phyloP scores from a whole-genome alignment of 1,140 invertebrate genomes.

The Harpegnathos saltator region DNA sequence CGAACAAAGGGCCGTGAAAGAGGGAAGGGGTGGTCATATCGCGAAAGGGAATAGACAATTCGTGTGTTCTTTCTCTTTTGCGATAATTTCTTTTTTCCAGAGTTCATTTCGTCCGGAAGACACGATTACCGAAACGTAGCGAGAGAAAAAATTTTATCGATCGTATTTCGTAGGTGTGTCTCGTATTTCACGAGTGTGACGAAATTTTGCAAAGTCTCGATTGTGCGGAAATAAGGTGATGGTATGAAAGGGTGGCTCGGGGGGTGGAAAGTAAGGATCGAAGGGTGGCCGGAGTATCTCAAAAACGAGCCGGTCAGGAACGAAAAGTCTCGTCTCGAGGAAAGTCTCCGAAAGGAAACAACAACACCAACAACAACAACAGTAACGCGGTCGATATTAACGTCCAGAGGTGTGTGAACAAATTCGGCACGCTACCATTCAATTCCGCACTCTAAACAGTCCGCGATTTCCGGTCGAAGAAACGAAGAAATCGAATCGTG shows the following conservation, averaged over 20 bases:
- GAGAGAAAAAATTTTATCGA: constrained; percentile 32
- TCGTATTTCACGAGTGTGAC: neutral
- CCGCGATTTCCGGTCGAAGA: constrained; percentile 69
- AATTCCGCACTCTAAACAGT: constrained; percentile 60
- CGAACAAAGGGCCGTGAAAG: constrained; percentile 65
- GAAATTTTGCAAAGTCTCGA: constrained; percentile 35
- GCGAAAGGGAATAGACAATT: constrained; percentile 59
- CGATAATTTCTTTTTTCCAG: neutral
- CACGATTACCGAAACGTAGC: neutral
- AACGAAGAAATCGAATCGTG: constrained; percentile 68
- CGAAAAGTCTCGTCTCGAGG: constrained; percentile 55
- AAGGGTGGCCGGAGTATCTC: neutral
- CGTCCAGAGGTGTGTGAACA: constrained; percentile 57
- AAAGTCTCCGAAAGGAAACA: constrained; percentile 60
- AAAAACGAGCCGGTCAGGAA: constrained; percentile 38
- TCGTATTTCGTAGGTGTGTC: constrained; percentile 25
- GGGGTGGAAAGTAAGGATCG: constrained; percentile 12
- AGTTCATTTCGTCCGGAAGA: neutral
- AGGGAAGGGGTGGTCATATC: constrained; percentile 13
- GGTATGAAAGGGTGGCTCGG: neutral
- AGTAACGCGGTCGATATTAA: constrained; percentile 61
- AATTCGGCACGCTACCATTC: constrained; percentile 67
- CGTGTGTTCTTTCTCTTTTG: neutral
- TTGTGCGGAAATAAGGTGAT: neutral
- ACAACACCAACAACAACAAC: constrained; percentile 62